A percentile compares a stretch with the other conserved stretches of the same genome.
These are phyloP conservation scores for Metellina segmentata DNA, from an alignment of 2,888 invertebrate species.

Conservation along the genomic window DNA sequence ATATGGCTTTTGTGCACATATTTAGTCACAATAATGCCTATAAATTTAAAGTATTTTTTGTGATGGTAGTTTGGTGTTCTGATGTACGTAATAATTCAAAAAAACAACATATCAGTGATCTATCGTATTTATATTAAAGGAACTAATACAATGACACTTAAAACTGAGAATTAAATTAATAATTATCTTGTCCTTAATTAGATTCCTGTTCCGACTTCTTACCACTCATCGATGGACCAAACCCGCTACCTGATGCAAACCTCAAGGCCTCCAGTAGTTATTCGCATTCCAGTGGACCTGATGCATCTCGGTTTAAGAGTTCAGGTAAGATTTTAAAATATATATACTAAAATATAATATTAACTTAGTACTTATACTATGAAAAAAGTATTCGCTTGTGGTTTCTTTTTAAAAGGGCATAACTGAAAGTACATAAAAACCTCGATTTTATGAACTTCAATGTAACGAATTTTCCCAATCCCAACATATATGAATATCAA, in stretches of 20 bases:
- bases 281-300: conserved; percentile 48
- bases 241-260: conserved; percentile 47
- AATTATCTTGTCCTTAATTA: conserved; percentile 2
- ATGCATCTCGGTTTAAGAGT: conserved; percentile 30
- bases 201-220: conserved; percentile 75
- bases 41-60: not conserved
- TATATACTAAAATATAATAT: too few relatives aligned
- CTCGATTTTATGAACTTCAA: too few relatives aligned
- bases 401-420: too few relatives aligned
- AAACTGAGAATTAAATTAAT: not conserved
- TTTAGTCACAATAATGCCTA: too few relatives aligned
- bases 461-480: too few relatives aligned
- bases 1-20: too few relatives aligned
- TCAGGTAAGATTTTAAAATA: conserved; percentile 7
- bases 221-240: conserved; percentile 55
- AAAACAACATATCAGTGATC: not conserved
- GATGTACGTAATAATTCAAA: not conserved
- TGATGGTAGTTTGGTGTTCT: not conserved
- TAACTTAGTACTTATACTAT: too few relatives aligned
- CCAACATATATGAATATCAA: too few relatives aligned
- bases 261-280: conserved; percentile 65
- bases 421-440: too few relatives aligned
- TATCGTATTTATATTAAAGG: not conserved
- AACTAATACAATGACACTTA: not conserved
- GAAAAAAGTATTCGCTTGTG: too few relatives aligned